A percentile compares a stretch with the other conserved stretches of the same genome.
Conservation (phyloP, 2,888 invertebrate genomes). For the Cosmorhoe ocellata region DNA sequence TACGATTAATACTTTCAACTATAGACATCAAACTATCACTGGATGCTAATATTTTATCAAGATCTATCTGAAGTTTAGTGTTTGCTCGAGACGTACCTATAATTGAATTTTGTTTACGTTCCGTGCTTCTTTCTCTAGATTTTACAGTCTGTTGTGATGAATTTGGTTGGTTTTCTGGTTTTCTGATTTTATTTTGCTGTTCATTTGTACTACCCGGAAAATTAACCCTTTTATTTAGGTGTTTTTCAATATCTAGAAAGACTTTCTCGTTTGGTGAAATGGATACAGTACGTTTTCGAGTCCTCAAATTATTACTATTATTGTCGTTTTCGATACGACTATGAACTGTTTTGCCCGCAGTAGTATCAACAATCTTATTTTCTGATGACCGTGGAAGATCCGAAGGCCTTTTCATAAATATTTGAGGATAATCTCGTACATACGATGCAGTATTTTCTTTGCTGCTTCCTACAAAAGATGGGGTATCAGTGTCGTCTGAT, state of each 20-base stretch:
- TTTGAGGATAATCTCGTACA: slow-evolving; percentile 67
- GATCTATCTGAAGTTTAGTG: neutral
- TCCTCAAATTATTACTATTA: slow-evolving; percentile 17
- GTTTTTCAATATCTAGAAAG: slow-evolving; percentile 4
- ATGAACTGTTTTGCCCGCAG: slow-evolving; percentile 27
- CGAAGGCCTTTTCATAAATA: slow-evolving; percentile 63
- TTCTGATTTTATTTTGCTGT: slow-evolving; percentile 11
- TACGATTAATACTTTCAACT: slow-evolving; percentile 10
- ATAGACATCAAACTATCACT: slow-evolving; percentile 10
- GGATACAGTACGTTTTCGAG: slow-evolving; percentile 25
- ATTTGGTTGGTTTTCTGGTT: neutral
- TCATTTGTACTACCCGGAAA: slow-evolving; percentile 8
- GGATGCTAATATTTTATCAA: slow-evolving; percentile 5
- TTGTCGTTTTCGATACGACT: slow-evolving; percentile 27
- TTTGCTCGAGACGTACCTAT: neutral
- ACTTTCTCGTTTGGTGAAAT: slow-evolving; percentile 25
- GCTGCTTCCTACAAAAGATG: slow-evolving; percentile 55
- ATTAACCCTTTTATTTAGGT: too few species aligned
- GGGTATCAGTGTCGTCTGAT: slow-evolving; percentile 56
- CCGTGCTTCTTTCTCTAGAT: slow-evolving; percentile 1
- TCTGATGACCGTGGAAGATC: slow-evolving; percentile 39
- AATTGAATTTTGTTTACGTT: neutral
- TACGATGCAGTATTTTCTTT: slow-evolving; percentile 61
- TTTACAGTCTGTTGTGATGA: neutral
- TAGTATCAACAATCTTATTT: slow-evolving; percentile 6